A percentile compares a stretch with the other conserved stretches of the same genome.
phyloP scores from a whole-genome alignment of 1,140 invertebrate species.

The Drosophila kepulauana region DNA sequence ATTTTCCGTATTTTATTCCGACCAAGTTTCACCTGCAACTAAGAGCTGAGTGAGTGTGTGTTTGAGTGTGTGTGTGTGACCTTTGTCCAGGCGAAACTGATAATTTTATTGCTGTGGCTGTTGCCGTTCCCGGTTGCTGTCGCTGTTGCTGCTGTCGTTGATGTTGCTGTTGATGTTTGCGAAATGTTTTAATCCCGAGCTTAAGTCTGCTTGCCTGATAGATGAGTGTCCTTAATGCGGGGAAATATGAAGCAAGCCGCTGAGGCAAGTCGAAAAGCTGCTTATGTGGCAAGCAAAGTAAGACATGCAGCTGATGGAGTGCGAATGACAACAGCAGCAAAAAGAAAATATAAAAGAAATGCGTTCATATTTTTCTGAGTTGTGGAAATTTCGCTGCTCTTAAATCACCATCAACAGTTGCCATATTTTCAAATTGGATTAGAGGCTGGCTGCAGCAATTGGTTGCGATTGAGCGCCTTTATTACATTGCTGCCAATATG shows the following conservation, averaged over 20 bases:
- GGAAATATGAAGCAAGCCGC: slow-evolving; percentile 12
- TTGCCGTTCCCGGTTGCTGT: not conserved
- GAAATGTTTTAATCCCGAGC: slow-evolving; percentile 41
- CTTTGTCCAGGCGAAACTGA: slow-evolving; percentile 26
- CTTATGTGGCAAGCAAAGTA: slow-evolving; percentile 19
- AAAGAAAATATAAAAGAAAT: not conserved
- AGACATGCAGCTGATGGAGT: slow-evolving; percentile 18
- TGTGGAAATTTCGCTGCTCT: slow-evolving; percentile 3
- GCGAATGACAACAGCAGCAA: too few species aligned
- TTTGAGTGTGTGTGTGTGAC: slow-evolving; percentile 47
- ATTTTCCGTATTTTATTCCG: slow-evolving; percentile 63
- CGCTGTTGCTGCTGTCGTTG: not conserved
- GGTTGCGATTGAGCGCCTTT: slow-evolving; percentile 54
- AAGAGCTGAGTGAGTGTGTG: slow-evolving; percentile 21
- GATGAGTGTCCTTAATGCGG: slow-evolving; percentile 27
- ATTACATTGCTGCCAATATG: slow-evolving; percentile 49
- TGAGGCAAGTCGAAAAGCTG: slow-evolving; percentile 34
- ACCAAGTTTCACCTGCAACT: slow-evolving; percentile 28
- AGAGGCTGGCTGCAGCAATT: slow-evolving; percentile 46
- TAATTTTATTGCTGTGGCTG: slow-evolving; percentile 26
- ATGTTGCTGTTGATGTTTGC: slow-evolving; percentile 11
- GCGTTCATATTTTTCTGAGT: not conserved
- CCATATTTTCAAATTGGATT: slow-evolving; percentile 55
- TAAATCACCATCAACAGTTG: slow-evolving; percentile 22
- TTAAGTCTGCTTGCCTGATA: slow-evolving; percentile 26